phyloP scores from a whole-genome alignment of 2,797 vertebrate species.

The Spinus olivaceus region DNA sequence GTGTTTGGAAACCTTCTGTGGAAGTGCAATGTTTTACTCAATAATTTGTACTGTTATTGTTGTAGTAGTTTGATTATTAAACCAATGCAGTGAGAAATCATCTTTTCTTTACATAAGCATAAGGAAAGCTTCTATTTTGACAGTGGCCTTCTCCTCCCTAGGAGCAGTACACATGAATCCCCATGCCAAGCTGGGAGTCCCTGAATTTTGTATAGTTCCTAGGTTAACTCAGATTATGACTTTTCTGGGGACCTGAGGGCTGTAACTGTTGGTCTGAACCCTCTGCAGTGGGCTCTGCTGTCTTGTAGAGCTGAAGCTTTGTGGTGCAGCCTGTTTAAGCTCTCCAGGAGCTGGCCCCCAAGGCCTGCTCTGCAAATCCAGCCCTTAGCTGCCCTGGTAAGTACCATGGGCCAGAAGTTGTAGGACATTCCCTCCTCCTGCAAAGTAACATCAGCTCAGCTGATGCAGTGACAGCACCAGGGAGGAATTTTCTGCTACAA shows the following conservation, averaged over 20 bases:
- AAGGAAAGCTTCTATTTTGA: neutral
- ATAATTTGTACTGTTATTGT: neutral
- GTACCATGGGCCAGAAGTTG: neutral
- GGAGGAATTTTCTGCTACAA: conserved; percentile 18
- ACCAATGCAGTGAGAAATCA: neutral
- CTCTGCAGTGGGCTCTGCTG: neutral
- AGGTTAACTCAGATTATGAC: too few relatives aligned
- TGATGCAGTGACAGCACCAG: conserved; percentile 2
- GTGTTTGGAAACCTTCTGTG: neutral
- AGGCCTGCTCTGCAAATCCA: neutral
- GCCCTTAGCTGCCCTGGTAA: neutral
- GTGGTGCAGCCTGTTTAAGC: neutral
- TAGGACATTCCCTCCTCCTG: neutral
- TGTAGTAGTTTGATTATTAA: neutral
- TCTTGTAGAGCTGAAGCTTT: neutral
- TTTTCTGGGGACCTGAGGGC: neutral
- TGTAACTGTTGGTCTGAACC: neutral
- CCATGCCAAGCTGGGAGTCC: rapidly evolving
- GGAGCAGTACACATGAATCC: neutral
- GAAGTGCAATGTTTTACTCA: neutral
- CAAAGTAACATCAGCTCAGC: neutral
- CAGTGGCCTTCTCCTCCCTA: neutral
- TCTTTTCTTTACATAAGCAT: neutral
- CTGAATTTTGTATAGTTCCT: neutral
- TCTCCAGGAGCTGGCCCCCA: neutral